A percentile compares a stretch with the other conserved stretches of the same genome.
These are phyloP conservation scores for Sinosuthora webbiana DNA, from an alignment of 2,113 vertebrate species.

Conservation along the genomic window DNA sequence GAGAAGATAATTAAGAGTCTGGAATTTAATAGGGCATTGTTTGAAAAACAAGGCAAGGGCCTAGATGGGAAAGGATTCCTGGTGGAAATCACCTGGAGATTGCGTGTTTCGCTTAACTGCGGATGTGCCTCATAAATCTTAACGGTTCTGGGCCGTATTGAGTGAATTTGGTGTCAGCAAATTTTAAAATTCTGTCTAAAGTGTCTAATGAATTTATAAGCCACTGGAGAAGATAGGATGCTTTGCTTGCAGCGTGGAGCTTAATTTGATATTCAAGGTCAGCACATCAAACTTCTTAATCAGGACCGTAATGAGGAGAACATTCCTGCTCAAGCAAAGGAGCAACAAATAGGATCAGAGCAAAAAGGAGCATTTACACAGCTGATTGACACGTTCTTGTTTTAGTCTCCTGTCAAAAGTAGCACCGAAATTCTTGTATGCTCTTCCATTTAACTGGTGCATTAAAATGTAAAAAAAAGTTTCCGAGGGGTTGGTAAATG, in stretches of 20 bases:
- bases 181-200: constrained; percentile 38
- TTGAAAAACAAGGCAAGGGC: background rate
- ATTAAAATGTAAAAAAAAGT: background rate
- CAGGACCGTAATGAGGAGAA: constrained; percentile 42
- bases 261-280: constrained; percentile 66
- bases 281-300: constrained; percentile 60
- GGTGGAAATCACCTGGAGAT: constrained; percentile 28
- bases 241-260: constrained; percentile 53
- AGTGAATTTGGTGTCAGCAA: constrained; percentile 41
- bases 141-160: background rate
- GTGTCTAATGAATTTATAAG: constrained; percentile 63
- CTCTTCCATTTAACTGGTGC: background rate
- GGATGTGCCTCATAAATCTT: constrained; percentile 27
- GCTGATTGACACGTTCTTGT: background rate
- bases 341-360: background rate
- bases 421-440: background rate
- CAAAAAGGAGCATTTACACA: background rate
- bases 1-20: background rate
- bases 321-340: background rate
- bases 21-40: background rate
- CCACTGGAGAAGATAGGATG: constrained; percentile 56
- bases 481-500: background rate
- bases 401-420: background rate
- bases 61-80: background rate
- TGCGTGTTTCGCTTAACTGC: background rate